Percentiles rank a stretch among this genome's conserved stretches.
Conservation (phyloP, 2,113 vertebrate species). For the Amazona guildingii region DNA sequence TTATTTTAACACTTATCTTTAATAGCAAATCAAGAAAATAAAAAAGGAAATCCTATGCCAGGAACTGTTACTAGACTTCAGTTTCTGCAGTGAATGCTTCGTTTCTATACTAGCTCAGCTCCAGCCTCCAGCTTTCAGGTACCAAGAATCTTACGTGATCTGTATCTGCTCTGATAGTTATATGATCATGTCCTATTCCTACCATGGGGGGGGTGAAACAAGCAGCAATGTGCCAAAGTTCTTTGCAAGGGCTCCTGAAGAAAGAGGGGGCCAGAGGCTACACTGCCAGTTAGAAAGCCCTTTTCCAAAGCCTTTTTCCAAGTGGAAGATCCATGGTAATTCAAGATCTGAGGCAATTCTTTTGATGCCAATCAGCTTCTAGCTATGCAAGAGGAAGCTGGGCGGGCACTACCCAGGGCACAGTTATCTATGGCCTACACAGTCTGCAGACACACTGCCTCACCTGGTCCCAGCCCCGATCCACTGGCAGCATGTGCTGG, state of each 20-base stretch:
- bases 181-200: not conserved
- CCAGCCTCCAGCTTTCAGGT: not conserved
- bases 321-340: not conserved
- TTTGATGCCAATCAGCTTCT: not conserved
- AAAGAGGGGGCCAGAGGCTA: not conserved
- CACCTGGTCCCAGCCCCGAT: constrained; percentile 84
- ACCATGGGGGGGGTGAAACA: accelerated
- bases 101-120: not conserved
- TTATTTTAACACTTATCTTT: not conserved
- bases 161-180: not conserved
- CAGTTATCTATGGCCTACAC: not conserved
- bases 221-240: not conserved
- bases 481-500: constrained; percentile 80
- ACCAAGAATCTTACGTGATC: not conserved
- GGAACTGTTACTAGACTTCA: not conserved
- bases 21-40: not conserved
- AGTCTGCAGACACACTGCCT: constrained; percentile 62
- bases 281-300: not conserved
- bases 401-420: not conserved
- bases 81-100: not conserved
- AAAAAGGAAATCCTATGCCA: not conserved
- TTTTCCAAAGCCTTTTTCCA: not conserved
- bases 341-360: not conserved
- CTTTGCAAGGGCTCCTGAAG: not conserved
- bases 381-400: not conserved